Conservation (phyloP, 2,888 invertebrate species). For the Perithous albicinctus region DNA sequence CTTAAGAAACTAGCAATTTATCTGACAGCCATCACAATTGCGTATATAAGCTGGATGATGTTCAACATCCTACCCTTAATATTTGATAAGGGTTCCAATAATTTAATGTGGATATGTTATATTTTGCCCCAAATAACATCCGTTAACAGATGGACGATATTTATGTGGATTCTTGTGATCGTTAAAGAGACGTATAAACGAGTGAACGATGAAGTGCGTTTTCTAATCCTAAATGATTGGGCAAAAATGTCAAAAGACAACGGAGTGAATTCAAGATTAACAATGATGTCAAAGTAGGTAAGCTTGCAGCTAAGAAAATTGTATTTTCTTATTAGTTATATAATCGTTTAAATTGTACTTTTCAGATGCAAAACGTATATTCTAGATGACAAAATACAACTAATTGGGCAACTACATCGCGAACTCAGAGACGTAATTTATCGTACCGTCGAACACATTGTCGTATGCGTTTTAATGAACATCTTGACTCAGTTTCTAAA, state of each 20-base stretch:
- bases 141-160: neutral
- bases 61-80: neutral
- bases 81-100: neutral
- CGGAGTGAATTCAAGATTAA: neutral
- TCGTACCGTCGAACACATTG: slow-evolving; percentile 1
- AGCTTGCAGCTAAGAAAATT: neutral
- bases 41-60: neutral
- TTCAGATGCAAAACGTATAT: slow-evolving; percentile 2
- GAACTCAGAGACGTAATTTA: slow-evolving; percentile 31
- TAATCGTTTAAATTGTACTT: neutral
- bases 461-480: neutral
- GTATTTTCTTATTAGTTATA: neutral
- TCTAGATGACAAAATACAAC: slow-evolving; percentile 1
- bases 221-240: slow-evolving; percentile 1
- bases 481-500: neutral
- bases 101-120: neutral
- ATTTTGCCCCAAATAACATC: neutral
- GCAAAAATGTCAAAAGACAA: neutral
- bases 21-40: neutral
- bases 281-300: neutral
- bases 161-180: slow-evolving; percentile 8
- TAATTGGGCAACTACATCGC: slow-evolving; percentile 45
- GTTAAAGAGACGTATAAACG: slow-evolving; percentile 22
- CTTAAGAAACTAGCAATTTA: neutral
- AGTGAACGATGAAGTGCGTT: slow-evolving; percentile 30